A percentile compares a stretch with the other conserved stretches of the same genome.
These are phyloP conservation scores for Periophthalmodon schlosseri DNA, from an alignment of 2,113 vertebrate species.

Conservation along the genomic window DNA sequence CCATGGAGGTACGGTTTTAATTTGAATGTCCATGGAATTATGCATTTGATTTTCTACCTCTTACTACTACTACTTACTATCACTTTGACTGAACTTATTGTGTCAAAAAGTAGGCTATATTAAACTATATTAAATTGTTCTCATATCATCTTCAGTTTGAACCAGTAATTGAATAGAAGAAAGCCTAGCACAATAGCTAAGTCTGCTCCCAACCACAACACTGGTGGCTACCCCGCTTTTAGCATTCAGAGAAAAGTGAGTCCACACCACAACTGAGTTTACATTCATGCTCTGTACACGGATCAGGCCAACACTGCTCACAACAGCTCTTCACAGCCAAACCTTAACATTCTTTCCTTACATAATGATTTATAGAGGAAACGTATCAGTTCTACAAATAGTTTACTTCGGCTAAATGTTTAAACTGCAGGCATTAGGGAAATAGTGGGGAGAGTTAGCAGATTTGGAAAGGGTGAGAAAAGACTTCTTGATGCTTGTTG, in stretches of 20 bases:
- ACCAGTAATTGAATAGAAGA: background rate
- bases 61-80: no score
- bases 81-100: no score
- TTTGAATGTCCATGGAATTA: no score
- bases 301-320: constrained; percentile 32
- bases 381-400: constrained; percentile 17
- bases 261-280: constrained; percentile 9
- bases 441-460: constrained; percentile 14
- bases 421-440: constrained; percentile 28
- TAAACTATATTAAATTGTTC: no score
- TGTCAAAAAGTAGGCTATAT: no score
- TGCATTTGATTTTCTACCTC: no score
- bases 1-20: no score
- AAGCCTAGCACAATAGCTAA: constrained; percentile 18
- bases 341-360: constrained; percentile 12
- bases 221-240: constrained; percentile 9
- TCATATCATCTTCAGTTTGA: no score
- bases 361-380: constrained; percentile 29
- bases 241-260: constrained; percentile 12
- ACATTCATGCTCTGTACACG: background rate
- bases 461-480: background rate
- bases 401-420: constrained; percentile 27
- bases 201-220: constrained; percentile 16
- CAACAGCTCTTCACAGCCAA: constrained; percentile 14
- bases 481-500: constrained; percentile 7